Conservation (phyloP, 1,140 invertebrate genomes). For the Agrypnia vestita region DNA sequence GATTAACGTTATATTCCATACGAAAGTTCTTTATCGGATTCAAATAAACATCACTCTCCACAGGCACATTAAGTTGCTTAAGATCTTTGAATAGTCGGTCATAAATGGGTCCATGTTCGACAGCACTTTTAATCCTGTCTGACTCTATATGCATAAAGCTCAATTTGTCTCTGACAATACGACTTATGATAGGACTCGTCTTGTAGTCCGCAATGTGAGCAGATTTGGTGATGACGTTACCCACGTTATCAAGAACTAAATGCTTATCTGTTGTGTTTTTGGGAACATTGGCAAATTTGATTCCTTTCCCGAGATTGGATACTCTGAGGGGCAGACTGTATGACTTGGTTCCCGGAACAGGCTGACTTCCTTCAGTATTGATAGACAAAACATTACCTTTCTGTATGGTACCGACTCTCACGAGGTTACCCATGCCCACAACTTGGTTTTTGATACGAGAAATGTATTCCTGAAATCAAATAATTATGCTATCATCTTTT, state of each 20-base stretch:
- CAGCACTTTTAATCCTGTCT: slow-evolving; percentile 74
- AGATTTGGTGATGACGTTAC: slow-evolving; percentile 71
- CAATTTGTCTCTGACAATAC: slow-evolving; percentile 71
- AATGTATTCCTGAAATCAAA: slow-evolving; percentile 76
- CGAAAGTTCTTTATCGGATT: slow-evolving; percentile 73
- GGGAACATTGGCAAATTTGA: slow-evolving; percentile 71
- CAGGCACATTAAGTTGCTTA: slow-evolving; percentile 71
- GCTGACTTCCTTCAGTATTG: slow-evolving; percentile 62
- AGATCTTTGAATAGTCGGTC: slow-evolving; percentile 73
- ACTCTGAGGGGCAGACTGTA: slow-evolving; percentile 71
- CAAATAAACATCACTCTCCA: slow-evolving; percentile 72
- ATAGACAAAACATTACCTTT: slow-evolving; percentile 69
- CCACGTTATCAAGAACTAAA: slow-evolving; percentile 69
- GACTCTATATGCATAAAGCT: slow-evolving; percentile 72
- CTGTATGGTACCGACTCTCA: slow-evolving; percentile 71
- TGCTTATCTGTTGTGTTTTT: slow-evolving; percentile 72
- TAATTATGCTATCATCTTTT: slow-evolving; percentile 17
- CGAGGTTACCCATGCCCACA: slow-evolving; percentile 77
- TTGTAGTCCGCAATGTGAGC: slow-evolving; percentile 71
- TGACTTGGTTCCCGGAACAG: slow-evolving; percentile 64
- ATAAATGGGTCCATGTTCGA: slow-evolving; percentile 75
- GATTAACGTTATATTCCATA: slow-evolving; percentile 72
- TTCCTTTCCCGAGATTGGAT: slow-evolving; percentile 69
- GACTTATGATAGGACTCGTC: slow-evolving; percentile 68
- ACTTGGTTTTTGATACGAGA: slow-evolving; percentile 77